Evolutionary conservation across 2,797 vertebrate species (phyloP), one percentile per base, ranked within the genome.

Genomic region (Darevskia mixta): DNA sequence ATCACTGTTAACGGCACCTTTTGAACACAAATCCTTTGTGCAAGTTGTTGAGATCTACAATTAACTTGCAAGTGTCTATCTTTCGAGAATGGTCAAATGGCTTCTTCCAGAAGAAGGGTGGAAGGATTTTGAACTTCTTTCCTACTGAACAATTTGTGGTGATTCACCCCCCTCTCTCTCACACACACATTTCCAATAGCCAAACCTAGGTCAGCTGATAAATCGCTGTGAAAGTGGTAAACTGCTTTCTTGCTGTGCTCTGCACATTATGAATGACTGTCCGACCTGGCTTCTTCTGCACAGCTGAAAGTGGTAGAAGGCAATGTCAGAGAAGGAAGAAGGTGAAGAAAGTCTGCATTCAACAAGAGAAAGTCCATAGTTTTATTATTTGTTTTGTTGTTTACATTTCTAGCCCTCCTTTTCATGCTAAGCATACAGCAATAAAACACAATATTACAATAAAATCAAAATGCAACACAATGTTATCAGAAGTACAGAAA

Each of bases 11-110:
- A 89, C 29, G 76, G 83, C 45, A 85, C 72, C 43, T 86, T 89
- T 86, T 82, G 79, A 89, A 82, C 71, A 86, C 69, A 82, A 67
- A 86, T 85, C 61, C 58, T 86, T 89, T 89, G 71, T 81, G 18
- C 71, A 49, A 11, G 9, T 67, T 86, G 58, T n/a, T 86, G 69
- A 89, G 64, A 67, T 81, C 25, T 41, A 49, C 79, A 85, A 89
- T 89, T 85, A 85, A 85, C 41, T 81, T 58, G 38, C 67, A 61
- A 69, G 76, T 81, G 79, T 75, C 86, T 75, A 11, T 80, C 38
- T 8, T 71, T 73, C 9, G 35, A 66, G 55, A 73, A 38, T 76
- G 58, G 69, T 55, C 83, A 81, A 43, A 38, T 80, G 55, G 69
- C 32, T 81, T 85, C 25, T 75, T 89, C 41, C 75, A 43, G 41